Evolutionary conservation across 1,140 invertebrate species (phyloP).

Genomic region (honey bee (Apis mellifera)): DNA sequence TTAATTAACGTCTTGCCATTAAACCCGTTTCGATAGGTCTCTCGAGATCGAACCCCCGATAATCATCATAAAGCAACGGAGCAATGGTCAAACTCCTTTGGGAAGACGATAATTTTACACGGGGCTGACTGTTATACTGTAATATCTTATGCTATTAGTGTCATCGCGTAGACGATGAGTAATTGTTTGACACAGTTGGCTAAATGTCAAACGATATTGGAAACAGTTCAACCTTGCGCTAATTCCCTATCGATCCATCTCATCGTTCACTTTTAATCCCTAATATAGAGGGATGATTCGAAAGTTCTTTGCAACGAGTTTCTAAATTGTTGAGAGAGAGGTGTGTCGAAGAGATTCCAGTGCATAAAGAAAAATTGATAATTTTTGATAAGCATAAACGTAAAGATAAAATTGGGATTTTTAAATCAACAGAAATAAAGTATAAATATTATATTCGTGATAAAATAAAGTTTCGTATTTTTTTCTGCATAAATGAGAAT

Average conservation of each 20-base stretch:
- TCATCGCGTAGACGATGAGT: slow-evolving; percentile 3
- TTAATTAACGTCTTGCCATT: slow-evolving; percentile 60
- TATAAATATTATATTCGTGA: neutral
- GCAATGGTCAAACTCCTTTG: slow-evolving; percentile 5
- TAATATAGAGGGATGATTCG: neutral
- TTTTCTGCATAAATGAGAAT: too few relatives aligned
- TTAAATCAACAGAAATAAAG: too few relatives aligned
- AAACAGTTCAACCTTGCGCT: too few relatives aligned
- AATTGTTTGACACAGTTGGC: neutral
- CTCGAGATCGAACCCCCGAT: slow-evolving; percentile 26
- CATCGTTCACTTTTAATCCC: neutral
- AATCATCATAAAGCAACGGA: slow-evolving; percentile 21
- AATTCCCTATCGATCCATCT: neutral
- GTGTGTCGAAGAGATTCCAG: too few relatives aligned
- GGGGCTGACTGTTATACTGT: too few relatives aligned
- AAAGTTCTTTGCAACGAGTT: too few relatives aligned
- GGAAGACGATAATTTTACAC: slow-evolving; percentile 23
- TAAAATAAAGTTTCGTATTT: neutral
- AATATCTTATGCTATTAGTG: neutral
- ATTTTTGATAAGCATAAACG: too few relatives aligned
- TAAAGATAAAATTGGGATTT: too few relatives aligned
- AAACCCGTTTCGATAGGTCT: slow-evolving; percentile 48
- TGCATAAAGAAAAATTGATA: too few relatives aligned
- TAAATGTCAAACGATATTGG: slow-evolving; percentile 15
- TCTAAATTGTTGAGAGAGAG: too few relatives aligned